Evolutionary conservation across 2,113 vertebrate genomes (phyloP), one percentile per base, ranked within the genome.

Genomic region (Nyctereutes procyonoides): DNA sequence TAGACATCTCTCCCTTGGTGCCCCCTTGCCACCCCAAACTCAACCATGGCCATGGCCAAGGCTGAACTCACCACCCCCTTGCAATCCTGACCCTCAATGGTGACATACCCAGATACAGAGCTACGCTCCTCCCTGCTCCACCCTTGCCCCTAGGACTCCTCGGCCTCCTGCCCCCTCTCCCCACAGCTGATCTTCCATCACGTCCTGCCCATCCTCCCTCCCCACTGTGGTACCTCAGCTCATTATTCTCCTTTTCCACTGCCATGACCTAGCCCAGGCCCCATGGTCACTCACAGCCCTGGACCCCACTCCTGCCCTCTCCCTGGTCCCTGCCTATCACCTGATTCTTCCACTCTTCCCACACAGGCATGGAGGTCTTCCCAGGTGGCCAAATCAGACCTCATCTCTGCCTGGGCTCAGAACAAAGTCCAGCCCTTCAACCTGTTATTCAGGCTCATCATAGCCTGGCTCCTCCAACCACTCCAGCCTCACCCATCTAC

Each of bases 81-180:
- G 4, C 17, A 55, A 5, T 20, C 55, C 73, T 55, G 22, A 35
- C 8, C 30, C 38, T 71, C 73, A 7, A 2, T 7, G 24, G 38
- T 35, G 26, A 28, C 6, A 2, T 0, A 20, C 53, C 51, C 53
- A 56, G 38, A 19, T 0, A 1, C 38, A 60, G 65, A 63, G 24
- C n/a, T 32, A 30, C 0, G 1, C 53, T 16, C 76, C n/a, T 87
- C 32, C 26, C 12, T 0, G 2, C 48, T 7, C 74, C 16, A 30
- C 38, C 30, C 73, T 26, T 17, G 17, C 2, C 88, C 9, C 65
- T 55, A 58, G 28, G 35, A 48, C 5, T 5, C 14, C 17, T 53
- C 0, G 0, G 48, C 63, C 24, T 65, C 73, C 83, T 32, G 24
- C 35, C 63, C 63, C 43, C 43, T 7, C 58, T 22, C 83, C 51